Base-by-base conservation (phyloP, 1,140 invertebrate genomes). In the Drosophila orena region DNA sequence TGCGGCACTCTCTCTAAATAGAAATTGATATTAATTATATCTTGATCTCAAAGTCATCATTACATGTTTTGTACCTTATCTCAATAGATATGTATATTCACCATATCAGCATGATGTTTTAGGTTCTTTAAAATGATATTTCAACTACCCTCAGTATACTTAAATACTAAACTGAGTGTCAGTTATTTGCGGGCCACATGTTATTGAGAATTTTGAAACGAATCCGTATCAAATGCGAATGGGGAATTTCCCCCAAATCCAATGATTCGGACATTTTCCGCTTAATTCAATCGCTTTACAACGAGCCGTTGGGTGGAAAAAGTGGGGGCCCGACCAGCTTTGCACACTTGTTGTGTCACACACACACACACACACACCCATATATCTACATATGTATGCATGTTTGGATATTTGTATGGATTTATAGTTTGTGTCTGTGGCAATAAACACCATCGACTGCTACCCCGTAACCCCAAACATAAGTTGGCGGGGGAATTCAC, bases 401-500 rank as follows among this genome's bases (percentile, higher is more conserved):
- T n/a, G n/a, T n/a, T n/a, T n/a, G n/a, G n/a, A 12, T 43, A 44
- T 44, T 30, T 49, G 27, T 44, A 11, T 34, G 15, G 10, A 30
- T 22, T 24, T 34, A 46, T 14, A 20, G 10, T 44, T 40, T 34
- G 42, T 65, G 35, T 37, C 14, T 53, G 30, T 53, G 64, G 60
- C 46, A 37, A 62, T 53, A 65, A 68, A 65, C 64, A 44, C 59
- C 37, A 37, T 3, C 4, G 12, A 14, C 8, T 57, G 42, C 27
- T 17, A 46, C 47, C 60, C 15, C n/a, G 34, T 30, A 15, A 47
- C 30, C 0, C 38, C 38, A 12, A n/a, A 12, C 4, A 17, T 11
- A 30, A 40, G 17, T 15, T 38, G 14, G n/a, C 43, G 59, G 65
- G 66, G 64, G 69, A 69, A 69, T 70, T 70, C 64, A 44, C 62